These are phyloP conservation scores for Aurelia sp. DNA, from an alignment of 30 jellyfish, hydroid and myxozoan genomes.

Conservation along the genomic window DNA sequence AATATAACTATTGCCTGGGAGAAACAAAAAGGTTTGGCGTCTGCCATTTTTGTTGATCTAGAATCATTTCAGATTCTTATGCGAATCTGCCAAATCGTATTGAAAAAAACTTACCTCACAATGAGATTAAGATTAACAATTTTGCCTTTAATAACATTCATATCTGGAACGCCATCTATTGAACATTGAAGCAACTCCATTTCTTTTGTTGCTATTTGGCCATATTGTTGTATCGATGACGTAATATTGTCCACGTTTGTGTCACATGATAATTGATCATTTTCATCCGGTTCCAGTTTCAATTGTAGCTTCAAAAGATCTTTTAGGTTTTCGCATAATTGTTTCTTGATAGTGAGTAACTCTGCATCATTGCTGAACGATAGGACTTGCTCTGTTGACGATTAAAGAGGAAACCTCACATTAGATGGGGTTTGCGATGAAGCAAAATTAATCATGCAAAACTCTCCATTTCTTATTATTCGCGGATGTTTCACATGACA, in stretches of 20 bases:
- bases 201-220: conserved; percentile 80
- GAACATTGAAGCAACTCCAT: conserved; percentile 73
- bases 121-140: conserved; percentile 67
- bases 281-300: conserved; percentile 87
- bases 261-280: conserved; percentile 88
- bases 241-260: conserved; percentile 72
- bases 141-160: conserved; percentile 78
- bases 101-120: conserved; percentile 73
- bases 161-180: conserved; percentile 67
- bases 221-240: conserved; percentile 81
- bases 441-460: no score
- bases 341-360: conserved; percentile 80
- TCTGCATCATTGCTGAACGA: conserved; percentile 89
- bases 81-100: no score
- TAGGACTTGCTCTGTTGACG: conserved; percentile 70
- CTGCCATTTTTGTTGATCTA: no score
- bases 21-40: no score
- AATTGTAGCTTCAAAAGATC: conserved; percentile 65
- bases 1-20: no score
- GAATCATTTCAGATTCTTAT: no score
- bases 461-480: no score
- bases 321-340: conserved; percentile 78
- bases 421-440: no score
- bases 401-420: no score
- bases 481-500: no score